A percentile compares a stretch with the other conserved stretches of the same genome.
Conservation (phyloP, 2,888 invertebrate species). For the Brachyopa scutellaris region DNA sequence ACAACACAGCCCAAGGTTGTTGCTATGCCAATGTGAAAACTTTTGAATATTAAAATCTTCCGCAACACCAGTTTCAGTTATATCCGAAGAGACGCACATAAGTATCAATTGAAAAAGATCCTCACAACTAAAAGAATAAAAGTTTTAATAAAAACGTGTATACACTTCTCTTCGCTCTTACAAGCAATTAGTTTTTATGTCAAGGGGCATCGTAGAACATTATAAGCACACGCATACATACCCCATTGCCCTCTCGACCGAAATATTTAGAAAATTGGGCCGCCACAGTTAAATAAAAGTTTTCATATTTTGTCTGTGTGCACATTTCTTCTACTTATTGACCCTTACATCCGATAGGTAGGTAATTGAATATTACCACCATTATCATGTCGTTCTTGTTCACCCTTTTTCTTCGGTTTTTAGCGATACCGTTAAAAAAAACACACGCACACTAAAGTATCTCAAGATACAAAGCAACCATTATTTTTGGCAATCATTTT, state of each 20-base stretch:
- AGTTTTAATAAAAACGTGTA: slow-evolving; percentile 16
- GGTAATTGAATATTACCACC: slow-evolving; percentile 69
- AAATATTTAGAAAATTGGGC: slow-evolving; percentile 1
- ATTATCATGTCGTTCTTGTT: slow-evolving; percentile 49
- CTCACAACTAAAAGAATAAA: background rate
- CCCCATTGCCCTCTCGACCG: background rate
- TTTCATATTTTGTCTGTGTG: slow-evolving; percentile 2
- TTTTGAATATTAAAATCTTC: background rate
- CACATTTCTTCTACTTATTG: slow-evolving; percentile 14
- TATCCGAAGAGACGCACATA: background rate
- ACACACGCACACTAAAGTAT: slow-evolving; percentile 4
- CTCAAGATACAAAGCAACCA: slow-evolving; percentile 49
- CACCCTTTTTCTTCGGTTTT: slow-evolving; percentile 4
- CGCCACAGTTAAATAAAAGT: background rate
- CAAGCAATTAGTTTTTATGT: slow-evolving; percentile 52
- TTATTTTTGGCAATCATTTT: slow-evolving; percentile 51
- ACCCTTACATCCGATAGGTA: slow-evolving; percentile 43
- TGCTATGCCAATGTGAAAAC: background rate
- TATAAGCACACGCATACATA: too few relatives aligned
- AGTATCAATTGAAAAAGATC: slow-evolving; percentile 28
- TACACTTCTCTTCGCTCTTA: slow-evolving; percentile 26
- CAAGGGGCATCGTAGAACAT: background rate
- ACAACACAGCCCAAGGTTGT: too few relatives aligned
- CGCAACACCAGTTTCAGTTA: too few relatives aligned
- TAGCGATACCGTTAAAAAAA: background rate